Conservation (phyloP, 2,888 invertebrate species). For the Mesochorus sp. region DNA sequence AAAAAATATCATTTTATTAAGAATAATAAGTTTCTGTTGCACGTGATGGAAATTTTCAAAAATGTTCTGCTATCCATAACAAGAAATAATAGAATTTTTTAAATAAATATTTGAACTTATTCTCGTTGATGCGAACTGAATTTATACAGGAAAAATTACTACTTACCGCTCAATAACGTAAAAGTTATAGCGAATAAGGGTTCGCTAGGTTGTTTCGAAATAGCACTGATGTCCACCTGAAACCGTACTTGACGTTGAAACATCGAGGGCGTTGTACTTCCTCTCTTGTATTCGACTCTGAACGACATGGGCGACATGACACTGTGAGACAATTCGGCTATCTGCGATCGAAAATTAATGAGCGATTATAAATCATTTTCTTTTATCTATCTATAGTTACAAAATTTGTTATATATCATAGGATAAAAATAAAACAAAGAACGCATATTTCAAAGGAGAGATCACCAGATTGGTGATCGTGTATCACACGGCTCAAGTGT, state of each 20-base stretch:
- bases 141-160: background rate
- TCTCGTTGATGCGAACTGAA: background rate
- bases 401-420: background rate
- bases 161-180: constrained; percentile 94
- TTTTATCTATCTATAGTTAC: background rate
- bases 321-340: constrained; percentile 97
- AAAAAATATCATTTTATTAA: too few species aligned
- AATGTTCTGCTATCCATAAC: too few species aligned
- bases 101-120: too few species aligned
- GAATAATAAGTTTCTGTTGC: too few species aligned
- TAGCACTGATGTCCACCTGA: constrained; percentile 94
- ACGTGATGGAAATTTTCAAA: too few species aligned
- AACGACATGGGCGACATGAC: constrained; percentile 99
- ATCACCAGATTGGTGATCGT: background rate
- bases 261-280: constrained; percentile 96
- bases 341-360: constrained; percentile 84
- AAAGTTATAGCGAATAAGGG: constrained; percentile 96
- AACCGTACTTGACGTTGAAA: constrained; percentile 98
- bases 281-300: constrained; percentile 98
- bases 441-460: background rate
- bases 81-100: too few species aligned
- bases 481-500: constrained; percentile 14
- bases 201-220: constrained; percentile 90
- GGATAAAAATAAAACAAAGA: background rate
- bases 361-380: constrained; percentile 1